Conservation (phyloP, 2,888 invertebrate genomes). For the Acanthosoma haemorrhoidale region DNA sequence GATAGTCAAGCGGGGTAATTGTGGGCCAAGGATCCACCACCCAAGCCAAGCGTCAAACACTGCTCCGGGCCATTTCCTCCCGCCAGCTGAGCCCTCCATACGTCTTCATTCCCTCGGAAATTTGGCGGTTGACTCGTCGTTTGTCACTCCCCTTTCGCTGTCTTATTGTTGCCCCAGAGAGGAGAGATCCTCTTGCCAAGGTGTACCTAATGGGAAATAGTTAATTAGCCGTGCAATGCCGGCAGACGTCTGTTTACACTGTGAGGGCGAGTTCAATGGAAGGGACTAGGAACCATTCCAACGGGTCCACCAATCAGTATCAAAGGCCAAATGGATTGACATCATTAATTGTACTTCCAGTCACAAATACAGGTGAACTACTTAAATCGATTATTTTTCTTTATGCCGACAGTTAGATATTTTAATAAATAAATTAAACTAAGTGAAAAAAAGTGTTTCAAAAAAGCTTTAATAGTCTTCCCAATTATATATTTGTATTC, state of each 20-base stretch:
- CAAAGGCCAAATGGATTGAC: no score
- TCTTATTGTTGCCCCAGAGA: not conserved
- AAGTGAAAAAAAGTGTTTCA: no score
- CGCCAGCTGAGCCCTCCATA: not conserved
- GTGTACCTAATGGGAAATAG: no score
- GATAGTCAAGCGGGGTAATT: not conserved
- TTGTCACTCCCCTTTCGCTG: not conserved
- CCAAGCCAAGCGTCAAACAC: constrained; percentile 23
- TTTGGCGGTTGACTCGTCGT: constrained; percentile 26
- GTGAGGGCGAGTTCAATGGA: not conserved
- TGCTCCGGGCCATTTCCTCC: constrained; percentile 5
- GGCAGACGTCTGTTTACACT: not conserved
- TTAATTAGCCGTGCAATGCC: not conserved
- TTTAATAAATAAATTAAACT: no score
- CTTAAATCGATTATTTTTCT: no score
- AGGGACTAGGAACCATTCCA: not conserved
- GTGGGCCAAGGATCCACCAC: not conserved
- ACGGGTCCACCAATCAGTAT: no score
- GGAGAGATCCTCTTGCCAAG: no score
- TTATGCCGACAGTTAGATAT: no score
- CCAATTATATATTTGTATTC: no score
- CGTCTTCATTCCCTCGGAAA: constrained; percentile 22
- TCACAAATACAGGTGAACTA: no score
- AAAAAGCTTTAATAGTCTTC: no score
- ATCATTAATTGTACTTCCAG: no score